phyloP scores from a whole-genome alignment of 23 tunicate species.

The Botrylloides violaceus region DNA sequence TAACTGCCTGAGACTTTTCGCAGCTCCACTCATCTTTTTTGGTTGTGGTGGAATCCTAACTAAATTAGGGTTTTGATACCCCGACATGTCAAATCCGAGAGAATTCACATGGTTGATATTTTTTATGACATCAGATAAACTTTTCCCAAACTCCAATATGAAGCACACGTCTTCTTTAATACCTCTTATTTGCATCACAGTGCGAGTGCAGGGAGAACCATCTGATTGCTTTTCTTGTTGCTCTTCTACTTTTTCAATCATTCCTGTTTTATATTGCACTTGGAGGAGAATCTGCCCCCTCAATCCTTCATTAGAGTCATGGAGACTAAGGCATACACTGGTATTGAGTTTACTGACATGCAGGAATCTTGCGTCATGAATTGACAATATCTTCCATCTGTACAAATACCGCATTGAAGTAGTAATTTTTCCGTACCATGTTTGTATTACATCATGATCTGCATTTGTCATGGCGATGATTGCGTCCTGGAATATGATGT shows the following conservation, averaged over 20 bases:
- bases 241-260: neutral
- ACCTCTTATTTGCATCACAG: neutral
- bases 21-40: neutral
- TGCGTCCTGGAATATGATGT: slow-evolving; percentile 88
- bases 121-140: neutral
- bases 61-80: slow-evolving; percentile 12
- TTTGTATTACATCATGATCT: slow-evolving; percentile 73
- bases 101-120: neutral
- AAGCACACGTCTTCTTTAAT: neutral
- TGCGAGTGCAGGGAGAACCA: neutral
- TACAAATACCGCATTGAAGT: slow-evolving; percentile 53
- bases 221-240: neutral
- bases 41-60: slow-evolving; percentile 1
- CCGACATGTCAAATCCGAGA: neutral
- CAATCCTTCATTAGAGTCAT: slow-evolving; percentile 15
- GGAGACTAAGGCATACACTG: slow-evolving; percentile 15
- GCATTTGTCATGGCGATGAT: slow-evolving; percentile 65
- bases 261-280: neutral
- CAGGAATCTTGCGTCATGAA: slow-evolving; percentile 4
- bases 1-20: neutral
- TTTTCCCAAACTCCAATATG: neutral
- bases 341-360: slow-evolving; percentile 7
- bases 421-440: slow-evolving; percentile 55
- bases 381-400: slow-evolving; percentile 2
- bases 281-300: slow-evolving; percentile 7